phyloP scores from a whole-genome alignment of 1,140 invertebrate genomes.

The Drosophila nasuta region DNA sequence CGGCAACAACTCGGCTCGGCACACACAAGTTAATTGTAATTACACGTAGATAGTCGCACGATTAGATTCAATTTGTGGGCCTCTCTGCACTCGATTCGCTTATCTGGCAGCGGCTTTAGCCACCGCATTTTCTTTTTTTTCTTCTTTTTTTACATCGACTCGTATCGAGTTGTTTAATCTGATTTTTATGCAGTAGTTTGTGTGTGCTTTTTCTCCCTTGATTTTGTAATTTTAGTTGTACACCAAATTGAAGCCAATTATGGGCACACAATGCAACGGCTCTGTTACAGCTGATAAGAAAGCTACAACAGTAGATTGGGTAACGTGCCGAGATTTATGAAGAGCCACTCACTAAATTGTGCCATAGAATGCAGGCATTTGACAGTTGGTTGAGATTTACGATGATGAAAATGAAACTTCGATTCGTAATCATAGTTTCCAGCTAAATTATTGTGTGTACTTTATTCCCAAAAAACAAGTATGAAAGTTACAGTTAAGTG shows the following conservation, averaged over 20 bases:
- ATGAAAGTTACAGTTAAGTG: no score
- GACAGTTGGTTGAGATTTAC: constrained; percentile 80
- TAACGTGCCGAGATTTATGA: constrained; percentile 68
- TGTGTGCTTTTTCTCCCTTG: constrained; percentile 32
- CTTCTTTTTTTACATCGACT: constrained; percentile 12
- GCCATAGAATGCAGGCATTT: constrained; percentile 65
- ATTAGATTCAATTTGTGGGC: constrained; percentile 77
- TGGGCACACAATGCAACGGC: constrained; percentile 22
- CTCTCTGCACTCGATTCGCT: constrained; percentile 26
- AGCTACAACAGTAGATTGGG: constrained; percentile 26
- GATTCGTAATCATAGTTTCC: neutral
- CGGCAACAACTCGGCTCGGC: neutral
- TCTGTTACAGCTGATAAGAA: constrained; percentile 24
- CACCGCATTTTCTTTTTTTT: no score
- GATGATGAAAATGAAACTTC: constrained; percentile 40
- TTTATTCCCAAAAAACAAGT: no score
- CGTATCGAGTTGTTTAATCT: constrained; percentile 51
- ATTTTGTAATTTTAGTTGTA: constrained; percentile 81
- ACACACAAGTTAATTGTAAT: constrained; percentile 74
- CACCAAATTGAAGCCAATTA: constrained; percentile 74
- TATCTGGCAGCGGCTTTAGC: constrained; percentile 41
- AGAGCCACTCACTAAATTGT: constrained; percentile 76
- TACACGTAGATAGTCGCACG: constrained; percentile 78
- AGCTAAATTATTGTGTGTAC: neutral
- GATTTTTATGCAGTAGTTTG: constrained; percentile 45